Conservation (phyloP, 2,888 invertebrate genomes). For the Syritta pipiens region DNA sequence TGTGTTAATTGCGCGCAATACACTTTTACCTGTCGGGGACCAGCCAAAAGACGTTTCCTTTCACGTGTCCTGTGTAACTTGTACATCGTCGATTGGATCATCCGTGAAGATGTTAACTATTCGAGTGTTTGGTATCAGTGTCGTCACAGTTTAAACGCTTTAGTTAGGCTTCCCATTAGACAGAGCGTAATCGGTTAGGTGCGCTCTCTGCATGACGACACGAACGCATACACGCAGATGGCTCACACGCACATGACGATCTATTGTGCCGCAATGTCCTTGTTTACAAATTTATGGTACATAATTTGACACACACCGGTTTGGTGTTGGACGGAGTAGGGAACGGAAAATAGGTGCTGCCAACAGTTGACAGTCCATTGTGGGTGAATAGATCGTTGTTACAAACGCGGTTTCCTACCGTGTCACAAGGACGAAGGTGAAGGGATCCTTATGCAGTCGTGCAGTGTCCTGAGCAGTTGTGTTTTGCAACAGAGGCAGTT, state of each 20-base stretch:
- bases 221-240: not conserved
- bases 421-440: conserved; percentile 60
- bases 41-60: no score
- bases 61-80: conserved; percentile 5
- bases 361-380: conserved; percentile 18
- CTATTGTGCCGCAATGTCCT: conserved; percentile 59
- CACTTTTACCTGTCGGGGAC: conserved; percentile 26
- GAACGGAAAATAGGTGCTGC: conserved; percentile 17
- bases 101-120: conserved; percentile 55
- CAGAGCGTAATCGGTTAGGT: conserved; percentile 49
- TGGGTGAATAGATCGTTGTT: conserved; percentile 18
- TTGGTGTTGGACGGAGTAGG: not conserved
- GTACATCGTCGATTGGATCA: conserved; percentile 19
- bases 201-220: conserved; percentile 55
- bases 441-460: no score
- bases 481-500: conserved; percentile 12
- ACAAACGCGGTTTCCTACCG: conserved; percentile 48
- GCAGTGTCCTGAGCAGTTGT: conserved; percentile 18
- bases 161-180: conserved; percentile 59
- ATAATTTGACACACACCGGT: conserved; percentile 46
- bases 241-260: conserved; percentile 52
- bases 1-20: conserved; percentile 57
- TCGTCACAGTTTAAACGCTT: conserved; percentile 62
- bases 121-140: conserved; percentile 50
- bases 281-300: conserved; percentile 59